Evolutionary conservation across 2,797 vertebrate genomes (phyloP), one percentile per base, ranked within the genome.

Genomic region (Cyprinodon diabolis): DNA sequence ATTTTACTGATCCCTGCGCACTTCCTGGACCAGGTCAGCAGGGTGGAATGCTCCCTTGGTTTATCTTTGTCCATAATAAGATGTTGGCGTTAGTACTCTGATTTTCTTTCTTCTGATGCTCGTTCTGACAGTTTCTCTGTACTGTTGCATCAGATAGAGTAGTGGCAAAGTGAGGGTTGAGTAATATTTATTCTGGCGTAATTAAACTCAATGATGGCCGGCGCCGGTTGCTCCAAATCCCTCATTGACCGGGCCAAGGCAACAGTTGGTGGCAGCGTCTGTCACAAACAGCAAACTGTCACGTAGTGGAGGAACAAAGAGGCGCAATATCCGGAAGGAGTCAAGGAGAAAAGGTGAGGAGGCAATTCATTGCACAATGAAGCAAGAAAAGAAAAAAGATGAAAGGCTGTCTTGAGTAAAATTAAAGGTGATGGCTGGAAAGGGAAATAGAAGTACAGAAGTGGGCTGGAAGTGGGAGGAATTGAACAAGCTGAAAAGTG

Each of bases 181-280:
- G 76, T 77, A 69, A 77, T 81, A 87, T 87, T 77, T 71, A 77
- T 14, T 23, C 78, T 74, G 83, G 79, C 70, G 15, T 77, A 72
- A 74, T 80, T 56, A 66, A 71, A 79, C 75, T 78, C 70, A 0
- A n/a, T 17, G 37, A 79, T 56, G 77, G 68, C 75, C 35, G 17
- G 52, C 57, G 57, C 74, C 73, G 85, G 82, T 76, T 66, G 74
- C 40, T 58, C 40, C 14, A 23, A 77, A 81, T 68, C 63, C 81
- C 71, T 58, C 17, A 45, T 85, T 86, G 85, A 81, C 84, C 57
- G 9, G 79, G 52, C 77, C n/a, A 8, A 0, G 3, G 80, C 75
- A 83, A 89, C 87, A 91, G 86, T 87, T 88, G 86, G 87, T 86
- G 85, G 80, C 74, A 68, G 80, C 85, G 84, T 90, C 88, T 89